Conservation (phyloP, 2,113 vertebrate genomes). For the Scomber japonicus region DNA sequence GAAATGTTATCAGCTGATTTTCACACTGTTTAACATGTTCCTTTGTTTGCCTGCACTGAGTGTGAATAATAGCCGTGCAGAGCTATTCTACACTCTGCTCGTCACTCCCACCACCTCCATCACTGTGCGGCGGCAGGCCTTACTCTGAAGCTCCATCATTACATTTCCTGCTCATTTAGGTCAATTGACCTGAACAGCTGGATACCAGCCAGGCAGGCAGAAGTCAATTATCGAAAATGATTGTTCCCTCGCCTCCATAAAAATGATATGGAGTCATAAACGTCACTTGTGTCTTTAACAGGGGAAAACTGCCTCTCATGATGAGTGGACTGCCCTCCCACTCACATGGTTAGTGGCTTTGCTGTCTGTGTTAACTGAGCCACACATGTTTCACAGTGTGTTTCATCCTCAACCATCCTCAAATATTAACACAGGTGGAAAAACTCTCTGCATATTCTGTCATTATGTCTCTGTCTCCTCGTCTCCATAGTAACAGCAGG, state of each 20-base stretch:
- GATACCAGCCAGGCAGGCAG: slow-evolving; percentile 22
- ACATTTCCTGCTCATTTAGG: slow-evolving; percentile 43
- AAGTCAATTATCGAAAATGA: slow-evolving; percentile 40
- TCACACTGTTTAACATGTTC: not conserved
- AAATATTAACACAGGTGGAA: too few species aligned
- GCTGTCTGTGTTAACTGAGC: not conserved
- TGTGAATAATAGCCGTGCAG: not conserved
- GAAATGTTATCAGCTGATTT: not conserved
- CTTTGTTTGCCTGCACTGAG: not conserved
- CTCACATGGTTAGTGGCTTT: not conserved
- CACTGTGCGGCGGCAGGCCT: not conserved
- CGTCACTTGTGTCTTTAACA: slow-evolving; percentile 15
- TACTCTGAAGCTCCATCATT: slow-evolving; percentile 4
- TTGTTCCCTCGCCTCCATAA: slow-evolving; percentile 42
- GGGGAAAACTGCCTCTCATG: slow-evolving; percentile 6
- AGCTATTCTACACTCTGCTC: not conserved
- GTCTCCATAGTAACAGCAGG: too few species aligned
- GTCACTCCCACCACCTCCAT: not conserved
- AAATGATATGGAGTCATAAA: slow-evolving; percentile 27
- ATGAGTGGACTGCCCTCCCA: not conserved
- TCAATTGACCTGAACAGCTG: slow-evolving; percentile 41
- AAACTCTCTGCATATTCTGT: too few species aligned
- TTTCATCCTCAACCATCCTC: not conserved
- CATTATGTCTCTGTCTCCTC: too few species aligned
- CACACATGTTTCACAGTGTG: too few species aligned